A percentile compares a stretch with the other conserved stretches of the same genome.
Conservation (phyloP, 2,113 vertebrate species). For the Macrotis lagotis region DNA sequence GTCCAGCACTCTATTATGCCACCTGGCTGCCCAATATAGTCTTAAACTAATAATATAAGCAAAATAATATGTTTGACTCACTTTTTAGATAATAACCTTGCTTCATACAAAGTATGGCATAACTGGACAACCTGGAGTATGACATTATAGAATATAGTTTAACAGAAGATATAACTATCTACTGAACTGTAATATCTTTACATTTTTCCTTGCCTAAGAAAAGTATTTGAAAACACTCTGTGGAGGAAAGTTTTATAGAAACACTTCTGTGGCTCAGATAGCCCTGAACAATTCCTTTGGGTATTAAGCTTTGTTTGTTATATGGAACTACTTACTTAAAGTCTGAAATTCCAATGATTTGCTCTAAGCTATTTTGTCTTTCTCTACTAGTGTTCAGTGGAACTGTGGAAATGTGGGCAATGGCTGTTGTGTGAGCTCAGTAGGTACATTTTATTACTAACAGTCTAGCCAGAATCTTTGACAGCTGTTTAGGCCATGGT, state of each 20-base stretch:
- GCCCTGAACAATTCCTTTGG: not conserved
- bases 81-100: not conserved
- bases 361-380: not conserved
- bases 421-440: not conserved
- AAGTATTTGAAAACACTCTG: not conserved
- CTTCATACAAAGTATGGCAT: not conserved
- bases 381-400: not conserved
- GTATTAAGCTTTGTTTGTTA: accelerated
- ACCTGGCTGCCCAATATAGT: not conserved
- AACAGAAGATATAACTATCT: conserved; percentile 5
- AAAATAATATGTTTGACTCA: not conserved
- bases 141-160: not conserved
- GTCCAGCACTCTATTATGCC: not conserved
- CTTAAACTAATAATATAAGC: not conserved
- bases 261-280: not conserved
- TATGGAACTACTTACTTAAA: not conserved
- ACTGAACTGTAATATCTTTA: not conserved
- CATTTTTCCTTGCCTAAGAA: conserved; percentile 1
- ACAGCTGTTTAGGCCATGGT: conserved; percentile 78
- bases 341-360: not conserved
- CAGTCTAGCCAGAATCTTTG: conserved; percentile 21
- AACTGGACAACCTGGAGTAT: not conserved
- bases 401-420: conserved; percentile 23
- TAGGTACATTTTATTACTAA: not conserved
- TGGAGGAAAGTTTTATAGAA: not conserved